Evolutionary conservation across 2,888 invertebrate genomes (phyloP), one percentile per base, ranked within the genome.

Genomic region (Syrphus vitripennis): DNA sequence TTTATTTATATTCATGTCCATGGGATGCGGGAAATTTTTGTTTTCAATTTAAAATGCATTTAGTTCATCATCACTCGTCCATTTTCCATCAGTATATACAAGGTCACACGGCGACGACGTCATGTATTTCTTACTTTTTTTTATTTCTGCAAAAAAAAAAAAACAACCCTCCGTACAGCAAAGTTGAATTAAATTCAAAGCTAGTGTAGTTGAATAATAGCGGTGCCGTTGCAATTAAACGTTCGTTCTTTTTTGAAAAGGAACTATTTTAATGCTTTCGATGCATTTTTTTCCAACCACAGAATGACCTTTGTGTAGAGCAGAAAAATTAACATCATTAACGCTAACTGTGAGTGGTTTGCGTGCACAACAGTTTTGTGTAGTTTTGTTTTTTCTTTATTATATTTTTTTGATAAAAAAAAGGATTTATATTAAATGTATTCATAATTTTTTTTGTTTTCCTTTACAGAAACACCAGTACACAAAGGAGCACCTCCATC

Each of bases 381-480:
- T 37, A 24, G 16, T 37, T 57, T 24, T 63, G 9, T 16, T 42
- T n/a, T n/a, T n/a, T n/a, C n/a, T n/a, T 7, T 61, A 26, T 19
- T 42, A 14, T 24, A 40, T 9, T 6, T 21, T 55, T 21, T 26
- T 45, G 6, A 10, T 59, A 45, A 40, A 16, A 31, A 48, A 34
- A 34, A 4, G 24, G 50, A 34, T 45, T 26, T 57, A 71, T 71
- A 50, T 45, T 16, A 69, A 42, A 34, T 71, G 24, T 42, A 42
- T 45, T 65, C 29, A 12, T n/a, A n/a, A n/a, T n/a, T n/a, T n/a
- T n/a, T 63, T 65, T 57, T n/a, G 53, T 37, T 71, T 86, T 83
- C 88, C 92, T 90, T 95, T 95, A 1, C 95, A 97, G 97, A 97
- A 96, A 96, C 95, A 97, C 96, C 96, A 97, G 96, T 97, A 96